Conservation (phyloP, 2,113 vertebrate species). For the Oostethus manadensis region DNA sequence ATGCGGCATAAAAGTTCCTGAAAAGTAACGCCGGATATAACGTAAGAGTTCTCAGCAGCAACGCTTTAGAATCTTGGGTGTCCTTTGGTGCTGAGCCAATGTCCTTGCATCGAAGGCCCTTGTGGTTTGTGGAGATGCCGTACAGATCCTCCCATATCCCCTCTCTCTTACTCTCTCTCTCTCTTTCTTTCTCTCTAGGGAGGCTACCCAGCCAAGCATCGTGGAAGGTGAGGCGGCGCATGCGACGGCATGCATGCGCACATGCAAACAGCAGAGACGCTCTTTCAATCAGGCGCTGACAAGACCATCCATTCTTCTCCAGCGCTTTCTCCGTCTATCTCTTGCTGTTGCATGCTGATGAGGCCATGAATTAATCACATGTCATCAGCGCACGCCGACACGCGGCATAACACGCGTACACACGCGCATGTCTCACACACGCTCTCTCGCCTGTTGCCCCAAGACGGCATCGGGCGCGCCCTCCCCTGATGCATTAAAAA, state of each 20-base stretch:
- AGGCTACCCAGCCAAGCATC: constrained; percentile 44
- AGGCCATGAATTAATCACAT: constrained; percentile 71
- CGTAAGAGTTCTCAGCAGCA: too few relatives aligned
- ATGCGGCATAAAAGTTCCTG: too few relatives aligned
- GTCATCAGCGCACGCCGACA: constrained; percentile 55
- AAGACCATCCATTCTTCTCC: constrained; percentile 44
- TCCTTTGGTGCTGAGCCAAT: constrained; percentile 47
- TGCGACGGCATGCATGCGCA: constrained; percentile 10
- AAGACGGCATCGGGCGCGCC: constrained; percentile 41
- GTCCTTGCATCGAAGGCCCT: constrained; percentile 53
- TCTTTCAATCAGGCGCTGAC: constrained; percentile 62
- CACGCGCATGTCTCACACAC: constrained; percentile 13
- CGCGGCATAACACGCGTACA: constrained; percentile 40
- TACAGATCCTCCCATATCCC: constrained; percentile 60
- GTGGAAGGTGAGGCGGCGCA: constrained; percentile 35
- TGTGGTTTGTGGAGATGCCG: constrained; percentile 36
- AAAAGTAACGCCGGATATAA: too few relatives aligned
- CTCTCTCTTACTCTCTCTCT: constrained; percentile 52
- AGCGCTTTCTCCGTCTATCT: constrained; percentile 31
- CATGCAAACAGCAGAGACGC: constrained; percentile 37
- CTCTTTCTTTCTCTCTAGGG: too few relatives aligned
- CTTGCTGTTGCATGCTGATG: constrained; percentile 61
- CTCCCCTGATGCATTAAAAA: constrained; percentile 73
- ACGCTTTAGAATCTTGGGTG: background rate
- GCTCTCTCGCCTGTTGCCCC: constrained; percentile 17